These are phyloP conservation scores for Coelogynopora nodosa DNA, from an alignment of 2,888 invertebrate genomes.

Conservation along the genomic window DNA sequence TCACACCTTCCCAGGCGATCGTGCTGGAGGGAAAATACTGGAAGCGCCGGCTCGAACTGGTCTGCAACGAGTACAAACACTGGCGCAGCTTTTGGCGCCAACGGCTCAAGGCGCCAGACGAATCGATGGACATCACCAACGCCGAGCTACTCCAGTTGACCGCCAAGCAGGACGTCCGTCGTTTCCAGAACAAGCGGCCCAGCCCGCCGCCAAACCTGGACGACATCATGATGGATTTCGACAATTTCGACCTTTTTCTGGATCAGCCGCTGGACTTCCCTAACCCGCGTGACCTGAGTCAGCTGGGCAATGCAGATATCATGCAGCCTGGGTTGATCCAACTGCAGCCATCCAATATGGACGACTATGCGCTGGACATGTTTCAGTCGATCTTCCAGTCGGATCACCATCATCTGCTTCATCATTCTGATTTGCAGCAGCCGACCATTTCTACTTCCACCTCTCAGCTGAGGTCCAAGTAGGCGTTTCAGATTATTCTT, in stretches of 20 bases:
- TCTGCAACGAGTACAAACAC: slow-evolving; percentile 97
- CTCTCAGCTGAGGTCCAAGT: too few relatives aligned
- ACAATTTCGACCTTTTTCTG: slow-evolving; percentile 37
- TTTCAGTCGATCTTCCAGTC: slow-evolving; percentile 49
- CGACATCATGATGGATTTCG: slow-evolving; percentile 42
- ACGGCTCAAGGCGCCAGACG: background rate
- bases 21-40: slow-evolving; percentile 99
- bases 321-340: slow-evolving; percentile 96
- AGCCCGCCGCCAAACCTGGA: slow-evolving; percentile 27
- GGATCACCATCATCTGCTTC: background rate
- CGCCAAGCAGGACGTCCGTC: slow-evolving; percentile 22
- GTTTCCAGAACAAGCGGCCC: background rate
- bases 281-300: slow-evolving; percentile 35
- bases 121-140: background rate
- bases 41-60: slow-evolving; percentile 91
- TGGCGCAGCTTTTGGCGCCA: slow-evolving; percentile 69
- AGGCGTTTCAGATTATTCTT: too few relatives aligned
- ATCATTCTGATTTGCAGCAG: background rate
- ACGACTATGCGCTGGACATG: slow-evolving; percentile 58
- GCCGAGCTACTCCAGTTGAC: background rate
- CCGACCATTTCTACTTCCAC: too few relatives aligned
- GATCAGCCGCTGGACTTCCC: slow-evolving; percentile 42
- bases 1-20: slow-evolving; percentile 72
- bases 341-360: slow-evolving; percentile 83
- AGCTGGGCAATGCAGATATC: slow-evolving; percentile 71